These are phyloP conservation scores for Volucella zonaria DNA, from an alignment of 2,888 invertebrate genomes.

Conservation along the genomic window DNA sequence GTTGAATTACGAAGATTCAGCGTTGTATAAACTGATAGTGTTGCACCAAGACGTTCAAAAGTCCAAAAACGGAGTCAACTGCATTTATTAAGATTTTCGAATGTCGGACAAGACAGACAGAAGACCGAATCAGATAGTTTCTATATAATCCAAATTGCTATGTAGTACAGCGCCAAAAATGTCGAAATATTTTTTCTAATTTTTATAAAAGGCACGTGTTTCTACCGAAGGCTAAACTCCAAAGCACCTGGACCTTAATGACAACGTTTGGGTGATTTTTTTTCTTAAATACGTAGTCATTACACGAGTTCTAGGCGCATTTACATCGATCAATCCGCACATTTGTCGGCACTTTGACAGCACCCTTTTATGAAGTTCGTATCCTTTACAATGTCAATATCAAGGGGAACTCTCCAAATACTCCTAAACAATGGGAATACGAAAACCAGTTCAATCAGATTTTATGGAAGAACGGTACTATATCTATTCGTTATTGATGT, in stretches of 20 bases:
- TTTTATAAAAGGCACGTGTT: conserved; percentile 31
- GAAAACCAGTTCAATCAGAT: conserved; percentile 52
- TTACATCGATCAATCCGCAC: neutral
- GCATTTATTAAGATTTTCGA: too few relatives aligned
- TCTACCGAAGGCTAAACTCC: neutral
- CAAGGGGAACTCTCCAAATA: conserved; percentile 5
- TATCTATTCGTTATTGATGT: conserved; percentile 49
- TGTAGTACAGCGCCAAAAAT: too few relatives aligned
- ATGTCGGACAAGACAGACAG: too few relatives aligned
- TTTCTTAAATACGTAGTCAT: conserved; percentile 1
- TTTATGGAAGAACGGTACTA: conserved; percentile 53
- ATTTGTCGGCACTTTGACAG: conserved; percentile 40
- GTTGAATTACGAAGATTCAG: too few relatives aligned
- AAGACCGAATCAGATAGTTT: too few relatives aligned
- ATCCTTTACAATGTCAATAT: conserved; percentile 51
- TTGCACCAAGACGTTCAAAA: too few relatives aligned
- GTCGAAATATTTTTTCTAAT: too few relatives aligned
- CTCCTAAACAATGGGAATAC: conserved; percentile 23
- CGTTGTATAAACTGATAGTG: too few relatives aligned
- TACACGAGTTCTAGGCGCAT: neutral
- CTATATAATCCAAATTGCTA: too few relatives aligned
- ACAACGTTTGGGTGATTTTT: conserved; percentile 34
- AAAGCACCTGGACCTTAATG: conserved; percentile 65
- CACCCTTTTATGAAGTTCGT: conserved; percentile 65
- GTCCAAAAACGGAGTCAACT: too few relatives aligned